Base-by-base conservation (phyloP, 1,140 invertebrate genomes). In the Lasaia peninsularis region DNA sequence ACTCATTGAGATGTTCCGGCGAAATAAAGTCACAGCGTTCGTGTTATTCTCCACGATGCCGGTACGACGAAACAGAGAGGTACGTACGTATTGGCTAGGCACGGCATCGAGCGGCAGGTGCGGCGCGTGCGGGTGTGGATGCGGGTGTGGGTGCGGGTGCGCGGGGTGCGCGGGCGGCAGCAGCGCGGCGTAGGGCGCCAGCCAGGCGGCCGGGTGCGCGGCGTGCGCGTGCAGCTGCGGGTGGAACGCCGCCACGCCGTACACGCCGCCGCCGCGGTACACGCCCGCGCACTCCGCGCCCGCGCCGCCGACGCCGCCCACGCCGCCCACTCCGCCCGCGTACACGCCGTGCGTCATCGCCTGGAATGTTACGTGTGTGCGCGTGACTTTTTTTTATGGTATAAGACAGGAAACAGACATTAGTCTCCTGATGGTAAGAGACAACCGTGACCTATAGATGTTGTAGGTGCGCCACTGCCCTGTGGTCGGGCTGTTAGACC, bases 91-190 rank as follows among this genome's bases (percentile, higher is more conserved):
- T 88, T 88, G 85, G 76, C 74, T 81, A 78, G 84, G 84, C 67
- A 90, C 86, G 49, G 87, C 77, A 64, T 90, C 88, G 60, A 90
- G 85, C 65, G 84, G 82, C 73, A 88, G 67, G 58, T 86, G 82
- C 14, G 80, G 71, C 2, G 86, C 63, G 73, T 86, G 85, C 14
- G 62, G 65, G 69, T 80, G 85, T 54, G 75, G 63, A 51, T 80
- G 75, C 56, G 78, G 84, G 60, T 82, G 79, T 50, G 80, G 71
- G 8, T 86, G 67, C 71, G 84, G 85, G 69, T 79, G 85, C 8
- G 86, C 69, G 73, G 84, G 84, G 69, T 79, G 85, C 52, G 80
- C 71, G 20, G 81, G 85, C 59, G 85, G 80, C 10, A 88, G 62
- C 21, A 84, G 78, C 35, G 86, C 70, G 40, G 85, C 83, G 72